A percentile compares a stretch with the other conserved stretches of the same genome.
Conservation (phyloP, 2,797 vertebrate genomes). For the Thunnus albacares region DNA sequence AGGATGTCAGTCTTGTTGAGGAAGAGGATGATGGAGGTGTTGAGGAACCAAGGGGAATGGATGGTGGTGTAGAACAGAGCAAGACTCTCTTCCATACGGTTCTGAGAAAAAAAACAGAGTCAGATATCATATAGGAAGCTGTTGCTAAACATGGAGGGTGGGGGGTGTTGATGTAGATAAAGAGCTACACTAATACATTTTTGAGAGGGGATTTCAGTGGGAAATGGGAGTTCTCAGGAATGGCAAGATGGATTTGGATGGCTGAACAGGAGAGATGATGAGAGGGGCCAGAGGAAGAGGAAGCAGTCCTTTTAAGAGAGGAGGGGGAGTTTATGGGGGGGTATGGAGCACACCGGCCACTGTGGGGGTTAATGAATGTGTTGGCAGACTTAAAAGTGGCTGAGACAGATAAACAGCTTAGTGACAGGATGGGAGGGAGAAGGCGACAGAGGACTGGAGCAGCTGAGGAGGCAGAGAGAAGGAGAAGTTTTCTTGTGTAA, state of each 20-base stretch:
- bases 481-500: conserved; percentile 48
- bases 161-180: conserved; percentile 3
- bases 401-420: conserved; percentile 71
- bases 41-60: conserved; percentile 86
- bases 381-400: conserved; percentile 65
- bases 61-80: conserved; percentile 89
- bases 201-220: neutral
- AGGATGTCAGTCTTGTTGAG: conserved; percentile 91
- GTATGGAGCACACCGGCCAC: conserved; percentile 40
- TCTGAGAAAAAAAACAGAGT: conserved; percentile 69
- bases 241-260: conserved; percentile 7
- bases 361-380: conserved; percentile 70
- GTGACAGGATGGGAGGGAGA: conserved; percentile 41
- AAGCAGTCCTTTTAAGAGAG: conserved; percentile 10
- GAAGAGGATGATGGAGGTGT: conserved; percentile 89
- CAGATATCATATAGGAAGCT: neutral
- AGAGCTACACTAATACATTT: neutral
- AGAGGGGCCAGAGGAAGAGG: conserved; percentile 11
- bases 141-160: neutral
- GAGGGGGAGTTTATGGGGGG: conserved; percentile 24
- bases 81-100: conserved; percentile 88
- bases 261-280: conserved; percentile 15
- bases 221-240: neutral
- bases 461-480: neutral
- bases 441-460: neutral